Evolutionary conservation across 2,113 vertebrate species (phyloP).

Genomic region (Hymenochirus boettgeri): DNA sequence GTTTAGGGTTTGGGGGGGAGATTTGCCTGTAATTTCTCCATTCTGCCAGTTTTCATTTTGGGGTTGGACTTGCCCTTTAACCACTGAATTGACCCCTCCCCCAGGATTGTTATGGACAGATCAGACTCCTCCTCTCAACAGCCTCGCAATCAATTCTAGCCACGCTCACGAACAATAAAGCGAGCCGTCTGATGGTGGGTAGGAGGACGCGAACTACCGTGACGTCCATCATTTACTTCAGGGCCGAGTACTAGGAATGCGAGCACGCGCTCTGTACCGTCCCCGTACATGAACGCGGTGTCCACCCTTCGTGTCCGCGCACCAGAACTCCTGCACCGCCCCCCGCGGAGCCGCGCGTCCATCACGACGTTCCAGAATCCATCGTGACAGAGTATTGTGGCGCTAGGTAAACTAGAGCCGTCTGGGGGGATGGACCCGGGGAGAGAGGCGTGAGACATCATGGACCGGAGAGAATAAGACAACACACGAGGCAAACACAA

Average conservation of each 20-base stretch:
- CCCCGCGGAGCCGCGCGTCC: slow-evolving; percentile 60
- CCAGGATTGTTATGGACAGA: no score
- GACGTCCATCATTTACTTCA: slow-evolving; percentile 49
- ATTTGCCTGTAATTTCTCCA: no score
- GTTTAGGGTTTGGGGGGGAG: no score
- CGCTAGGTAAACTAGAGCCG: slow-evolving; percentile 47
- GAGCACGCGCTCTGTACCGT: slow-evolving; percentile 78
- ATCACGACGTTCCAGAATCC: slow-evolving; percentile 79
- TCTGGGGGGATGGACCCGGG: neutral
- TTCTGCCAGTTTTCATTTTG: no score
- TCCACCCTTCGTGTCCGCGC: slow-evolving; percentile 71
- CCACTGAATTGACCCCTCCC: no score
- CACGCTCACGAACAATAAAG: no score
- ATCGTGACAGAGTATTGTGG: slow-evolving; percentile 80
- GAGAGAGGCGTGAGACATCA: slow-evolving; percentile 7
- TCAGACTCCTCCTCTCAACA: no score
- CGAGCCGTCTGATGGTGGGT: no score
- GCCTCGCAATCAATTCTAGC: no score
- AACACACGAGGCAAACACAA: no score
- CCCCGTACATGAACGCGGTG: slow-evolving; percentile 80
- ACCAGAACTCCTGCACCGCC: slow-evolving; percentile 68
- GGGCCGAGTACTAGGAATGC: slow-evolving; percentile 68
- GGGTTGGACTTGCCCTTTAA: no score
- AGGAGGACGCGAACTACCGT: no score
- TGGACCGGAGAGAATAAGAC: neutral